Conservation (phyloP, 2,888 invertebrate species). For the Ennomos fuscantarius region DNA sequence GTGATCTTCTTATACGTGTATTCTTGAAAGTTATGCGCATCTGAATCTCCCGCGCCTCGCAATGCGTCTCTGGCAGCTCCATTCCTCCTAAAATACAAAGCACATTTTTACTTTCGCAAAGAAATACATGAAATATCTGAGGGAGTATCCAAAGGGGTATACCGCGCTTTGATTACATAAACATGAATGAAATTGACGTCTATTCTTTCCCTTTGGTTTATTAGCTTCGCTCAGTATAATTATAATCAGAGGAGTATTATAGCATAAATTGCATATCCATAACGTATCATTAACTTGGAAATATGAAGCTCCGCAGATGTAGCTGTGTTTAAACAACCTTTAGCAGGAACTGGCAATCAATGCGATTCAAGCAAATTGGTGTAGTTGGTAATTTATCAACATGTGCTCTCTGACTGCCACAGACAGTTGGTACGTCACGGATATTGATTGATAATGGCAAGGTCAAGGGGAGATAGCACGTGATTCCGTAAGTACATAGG, state of each 20-base stretch:
- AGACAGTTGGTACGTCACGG: constrained; percentile 51
- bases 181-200: constrained; percentile 9
- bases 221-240: constrained; percentile 3
- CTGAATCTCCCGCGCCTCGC: constrained; percentile 86
- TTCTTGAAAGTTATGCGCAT: constrained; percentile 95
- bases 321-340: constrained; percentile 26
- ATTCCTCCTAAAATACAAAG: constrained; percentile 87
- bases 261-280: constrained; percentile 2
- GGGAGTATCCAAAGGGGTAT: constrained; percentile 10
- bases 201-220: constrained; percentile 13
- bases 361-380: constrained; percentile 47
- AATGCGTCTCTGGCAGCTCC: constrained; percentile 87
- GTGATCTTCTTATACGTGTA: constrained; percentile 98
- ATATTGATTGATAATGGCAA: constrained; percentile 74
- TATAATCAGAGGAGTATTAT: constrained; percentile 7
- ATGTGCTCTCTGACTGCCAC: constrained; percentile 42
- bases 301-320: not conserved
- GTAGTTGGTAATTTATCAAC: constrained; percentile 59
- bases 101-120: constrained; percentile 31
- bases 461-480: constrained; percentile 66
- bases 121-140: constrained; percentile 21
- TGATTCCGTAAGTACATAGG: constrained; percentile 51
- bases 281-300: constrained; percentile 10
- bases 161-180: constrained; percentile 14
- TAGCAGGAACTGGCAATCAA: constrained; percentile 44